Percentiles rank a stretch among this genome's conserved stretches.
Evolutionary conservation across 1,140 invertebrate genomes (phyloP).

Genomic region (Heliothis virescens): DNA sequence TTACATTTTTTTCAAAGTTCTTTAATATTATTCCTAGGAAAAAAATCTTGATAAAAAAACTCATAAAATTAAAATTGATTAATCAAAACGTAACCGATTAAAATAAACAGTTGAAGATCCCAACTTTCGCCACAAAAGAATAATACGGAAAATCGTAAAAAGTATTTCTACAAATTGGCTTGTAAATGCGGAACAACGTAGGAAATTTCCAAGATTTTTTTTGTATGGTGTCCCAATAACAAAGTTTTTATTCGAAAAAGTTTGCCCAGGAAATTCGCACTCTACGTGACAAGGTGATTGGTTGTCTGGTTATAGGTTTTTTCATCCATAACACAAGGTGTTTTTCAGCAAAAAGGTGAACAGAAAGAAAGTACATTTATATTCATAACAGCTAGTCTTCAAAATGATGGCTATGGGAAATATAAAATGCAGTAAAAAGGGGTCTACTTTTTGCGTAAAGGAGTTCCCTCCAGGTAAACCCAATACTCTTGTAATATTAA

Average conservation of each 20-base stretch:
- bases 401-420: no score
- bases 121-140: background rate
- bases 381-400: no score
- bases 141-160: background rate
- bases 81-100: background rate
- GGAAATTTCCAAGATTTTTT: background rate
- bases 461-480: no score
- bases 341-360: background rate
- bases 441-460: no score
- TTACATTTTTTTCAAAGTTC: background rate
- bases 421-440: no score
- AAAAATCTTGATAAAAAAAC: no score
- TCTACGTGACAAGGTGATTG: conserved; percentile 16
- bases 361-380: no score
- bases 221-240: conserved; percentile 26
- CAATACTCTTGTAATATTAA: no score
- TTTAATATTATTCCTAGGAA: background rate
- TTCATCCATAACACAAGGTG: background rate
- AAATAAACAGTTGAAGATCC: background rate
- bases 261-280: background rate
- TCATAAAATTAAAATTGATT: background rate
- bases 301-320: conserved; percentile 6
- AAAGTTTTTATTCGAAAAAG: conserved; percentile 31
- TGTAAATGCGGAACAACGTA: conserved; percentile 6
- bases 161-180: background rate